A percentile compares a stretch with the other conserved stretches of the same genome.
phyloP scores from a whole-genome alignment of 2,113 vertebrate genomes.

The Ciconia maguari region DNA sequence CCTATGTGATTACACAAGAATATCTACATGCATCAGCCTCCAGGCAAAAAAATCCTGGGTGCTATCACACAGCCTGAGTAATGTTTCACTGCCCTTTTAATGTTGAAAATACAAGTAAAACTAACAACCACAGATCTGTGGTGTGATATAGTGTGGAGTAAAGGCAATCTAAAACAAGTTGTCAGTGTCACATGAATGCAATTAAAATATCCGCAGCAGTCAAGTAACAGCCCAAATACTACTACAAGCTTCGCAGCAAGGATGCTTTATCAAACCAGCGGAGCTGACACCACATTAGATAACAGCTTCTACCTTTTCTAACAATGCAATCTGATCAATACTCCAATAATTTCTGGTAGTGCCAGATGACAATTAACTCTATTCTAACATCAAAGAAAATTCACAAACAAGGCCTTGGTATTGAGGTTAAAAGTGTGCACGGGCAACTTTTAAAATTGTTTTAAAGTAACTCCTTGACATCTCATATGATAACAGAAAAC shows the following conservation, averaged over 20 bases:
- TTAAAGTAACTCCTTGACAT: background rate
- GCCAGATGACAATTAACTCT: background rate
- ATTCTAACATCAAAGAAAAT: background rate
- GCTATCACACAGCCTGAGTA: background rate
- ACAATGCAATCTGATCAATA: slow-evolving; percentile 25
- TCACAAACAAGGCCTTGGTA: background rate
- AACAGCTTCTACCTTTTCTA: background rate
- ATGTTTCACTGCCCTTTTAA: background rate
- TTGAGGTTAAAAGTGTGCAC: background rate
- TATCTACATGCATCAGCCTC: background rate
- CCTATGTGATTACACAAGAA: background rate
- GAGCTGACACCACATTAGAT: background rate
- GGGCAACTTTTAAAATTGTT: background rate
- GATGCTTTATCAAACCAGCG: background rate
- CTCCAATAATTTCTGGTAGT: background rate
- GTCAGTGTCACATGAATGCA: background rate
- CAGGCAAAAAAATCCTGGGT: background rate
- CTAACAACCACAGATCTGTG: background rate
- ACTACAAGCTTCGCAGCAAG: background rate
- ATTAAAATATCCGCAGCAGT: background rate
- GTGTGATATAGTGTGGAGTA: background rate
- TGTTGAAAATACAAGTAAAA: slow-evolving; percentile 42
- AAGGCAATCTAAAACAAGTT: background rate
- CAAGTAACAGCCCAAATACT: background rate
- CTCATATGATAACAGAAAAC: background rate